Base-by-base conservation (phyloP, 2,888 invertebrate genomes). In the Phyllotreta cruciferae region DNA sequence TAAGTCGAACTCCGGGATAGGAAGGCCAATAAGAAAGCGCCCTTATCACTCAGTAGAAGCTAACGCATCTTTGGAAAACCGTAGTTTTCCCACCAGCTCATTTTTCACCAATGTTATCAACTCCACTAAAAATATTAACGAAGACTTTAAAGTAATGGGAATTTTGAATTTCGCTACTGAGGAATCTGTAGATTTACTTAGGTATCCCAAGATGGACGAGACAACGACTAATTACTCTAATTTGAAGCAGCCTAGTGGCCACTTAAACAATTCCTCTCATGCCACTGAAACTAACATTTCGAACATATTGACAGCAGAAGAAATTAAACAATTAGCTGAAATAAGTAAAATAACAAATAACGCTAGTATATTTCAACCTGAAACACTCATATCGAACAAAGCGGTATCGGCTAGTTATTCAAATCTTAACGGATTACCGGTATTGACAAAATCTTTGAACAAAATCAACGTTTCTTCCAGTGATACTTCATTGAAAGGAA, bases 1-100 rank as follows among this genome's bases (percentile, higher is more conserved):
- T 0, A 89, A 91, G 75, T 93, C 92, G 1, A 92, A 93, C 79
- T 87, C 90, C 0, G 92, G 91, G 0, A 85, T 92, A 4, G 88
- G 88, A 62, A 83, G 90, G 66, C 91, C 90, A 0, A 81, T 91
- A 47, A 82, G 90, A 71, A 90, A 89, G 1, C 82, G 88, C 42
- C 88, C 89, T 0, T 60, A 79, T 49, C 49, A 50, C 54, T 36
- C 56, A n/a, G 81, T 68, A 9, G 75, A 79, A 45, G 62, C 53
- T 36, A 70, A 69, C 47, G 63, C 68, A 42, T 62, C 71, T 4
- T 70, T 72, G 35, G 77, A 78, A 72, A 76, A 74, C 56, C 68
- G 80, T 63, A 77, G 78, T 67, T 80, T 78, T 69, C 72, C 77
- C 6, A 72, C 64, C 37, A 49, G 53, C 9, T 50, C 61, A 34